Percentiles rank a stretch among this genome's conserved stretches.
These are phyloP conservation scores for Caiman crocodilus DNA, from an alignment of 2,797 vertebrate genomes.

Conservation along the genomic window DNA sequence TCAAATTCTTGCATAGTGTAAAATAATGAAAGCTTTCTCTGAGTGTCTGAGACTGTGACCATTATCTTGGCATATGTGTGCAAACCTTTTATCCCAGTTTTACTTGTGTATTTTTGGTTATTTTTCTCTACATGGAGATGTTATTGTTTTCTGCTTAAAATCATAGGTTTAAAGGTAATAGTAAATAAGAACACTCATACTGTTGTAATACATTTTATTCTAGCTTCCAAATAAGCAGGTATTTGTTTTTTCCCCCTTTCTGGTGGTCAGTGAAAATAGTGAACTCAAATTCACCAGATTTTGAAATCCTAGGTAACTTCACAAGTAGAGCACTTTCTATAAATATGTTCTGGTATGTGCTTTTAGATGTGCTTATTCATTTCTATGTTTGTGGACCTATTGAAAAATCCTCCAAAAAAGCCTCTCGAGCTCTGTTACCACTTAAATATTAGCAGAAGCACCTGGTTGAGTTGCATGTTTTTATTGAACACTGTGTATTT, in stretches of 20 bases:
- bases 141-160: too few relatives aligned
- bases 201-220: background rate
- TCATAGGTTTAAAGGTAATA: too few relatives aligned
- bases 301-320: background rate
- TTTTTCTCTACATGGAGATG: background rate
- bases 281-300: background rate
- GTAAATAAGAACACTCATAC: too few relatives aligned
- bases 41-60: too few relatives aligned
- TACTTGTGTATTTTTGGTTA: background rate
- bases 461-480: slow-evolving; percentile 13
- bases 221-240: background rate
- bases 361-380: background rate
- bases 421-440: background rate
- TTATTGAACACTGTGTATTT: background rate
- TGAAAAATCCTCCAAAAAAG: background rate
- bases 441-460: slow-evolving; percentile 23
- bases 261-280: background rate
- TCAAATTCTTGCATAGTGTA: too few relatives aligned
- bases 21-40: too few relatives aligned
- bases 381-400: background rate
- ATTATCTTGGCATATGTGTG: background rate
- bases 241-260: background rate
- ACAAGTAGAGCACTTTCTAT: background rate
- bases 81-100: background rate
- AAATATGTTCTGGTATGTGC: background rate